phyloP scores from a whole-genome alignment of 2,888 invertebrate species.

The Heliconius erato region DNA sequence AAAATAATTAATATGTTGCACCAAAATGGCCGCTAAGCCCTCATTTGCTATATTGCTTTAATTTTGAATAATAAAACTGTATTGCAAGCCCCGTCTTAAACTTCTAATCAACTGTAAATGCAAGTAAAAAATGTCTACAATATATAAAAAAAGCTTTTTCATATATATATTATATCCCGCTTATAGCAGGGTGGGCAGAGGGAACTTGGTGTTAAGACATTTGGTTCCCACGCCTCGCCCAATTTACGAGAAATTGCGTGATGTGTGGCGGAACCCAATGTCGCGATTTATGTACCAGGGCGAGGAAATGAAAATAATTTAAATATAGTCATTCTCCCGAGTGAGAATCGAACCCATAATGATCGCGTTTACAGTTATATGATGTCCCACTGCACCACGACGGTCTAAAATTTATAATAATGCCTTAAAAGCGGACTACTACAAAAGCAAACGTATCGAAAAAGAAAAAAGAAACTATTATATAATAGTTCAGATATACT shows the following conservation, averaged over 20 bases:
- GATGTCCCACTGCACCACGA: not conserved
- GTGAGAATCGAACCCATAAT: not conserved
- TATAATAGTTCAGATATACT: conserved; percentile 44
- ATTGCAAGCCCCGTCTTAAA: conserved; percentile 50
- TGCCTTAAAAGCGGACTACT: not conserved
- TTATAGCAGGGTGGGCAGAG: not conserved
- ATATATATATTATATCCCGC: not conserved
- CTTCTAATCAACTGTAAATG: conserved; percentile 48
- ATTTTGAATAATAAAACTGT: conserved; percentile 43
- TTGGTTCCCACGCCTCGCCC: not conserved
- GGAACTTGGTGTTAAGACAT: not conserved
- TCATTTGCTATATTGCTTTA: conserved; percentile 44
- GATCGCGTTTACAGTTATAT: not conserved
- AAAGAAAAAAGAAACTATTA: not conserved
- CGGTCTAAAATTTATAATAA: not conserved
- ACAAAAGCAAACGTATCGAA: conserved; percentile 6
- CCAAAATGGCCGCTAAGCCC: conserved; percentile 58
- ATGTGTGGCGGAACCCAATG: not conserved
- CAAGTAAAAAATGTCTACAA: conserved; percentile 28
- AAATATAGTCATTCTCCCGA: too few species aligned
- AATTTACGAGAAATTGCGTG: not conserved
- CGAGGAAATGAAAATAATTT: too few species aligned
- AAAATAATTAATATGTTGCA: conserved; percentile 69
- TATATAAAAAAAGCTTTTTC: conserved; percentile 1
- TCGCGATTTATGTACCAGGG: too few species aligned